These are phyloP conservation scores for Ditula angustiorana DNA, from an alignment of 2,888 invertebrate species.

Conservation along the genomic window DNA sequence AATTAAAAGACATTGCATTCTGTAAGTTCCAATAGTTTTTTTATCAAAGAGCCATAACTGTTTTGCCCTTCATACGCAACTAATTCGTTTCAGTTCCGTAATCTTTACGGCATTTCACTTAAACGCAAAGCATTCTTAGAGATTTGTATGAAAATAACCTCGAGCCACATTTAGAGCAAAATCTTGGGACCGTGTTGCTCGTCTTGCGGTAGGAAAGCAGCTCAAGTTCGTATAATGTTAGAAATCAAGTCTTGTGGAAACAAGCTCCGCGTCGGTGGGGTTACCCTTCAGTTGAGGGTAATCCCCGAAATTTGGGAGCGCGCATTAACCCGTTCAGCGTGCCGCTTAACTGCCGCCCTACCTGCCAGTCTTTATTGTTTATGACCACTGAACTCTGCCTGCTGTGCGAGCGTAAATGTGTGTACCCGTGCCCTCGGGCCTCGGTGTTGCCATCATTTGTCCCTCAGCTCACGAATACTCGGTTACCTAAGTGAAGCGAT, in stretches of 20 bases:
- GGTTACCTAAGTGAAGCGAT: too few species aligned
- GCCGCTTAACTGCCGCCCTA: conserved; percentile 11
- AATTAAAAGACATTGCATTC: too few species aligned
- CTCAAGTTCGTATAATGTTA: not conserved
- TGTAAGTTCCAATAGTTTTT: too few species aligned
- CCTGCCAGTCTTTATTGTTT: conserved; percentile 36
- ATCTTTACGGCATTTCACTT: too few species aligned
- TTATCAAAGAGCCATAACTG: too few species aligned
- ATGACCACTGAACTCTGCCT: conserved; percentile 34
- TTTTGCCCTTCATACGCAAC: too few species aligned
- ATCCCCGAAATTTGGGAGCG: conserved; percentile 28
- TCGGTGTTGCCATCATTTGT: not conserved
- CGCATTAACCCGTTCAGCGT: conserved; percentile 29
- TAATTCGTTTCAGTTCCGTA: too few species aligned
- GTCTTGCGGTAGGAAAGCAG: not conserved
- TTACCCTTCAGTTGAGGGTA: conserved; percentile 18
- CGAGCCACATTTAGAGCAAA: too few species aligned
- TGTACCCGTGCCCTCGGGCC: conserved; percentile 3
- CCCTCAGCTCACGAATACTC: not conserved
- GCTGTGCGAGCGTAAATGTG: not conserved
- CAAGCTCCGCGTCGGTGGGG: conserved; percentile 2
- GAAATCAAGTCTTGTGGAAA: conserved; percentile 2
- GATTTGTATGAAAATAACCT: too few species aligned
- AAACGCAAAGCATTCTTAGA: too few species aligned
- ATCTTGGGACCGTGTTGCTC: not conserved